phyloP scores from a whole-genome alignment of 2,888 invertebrate species.

The Pemphredon lugubris region DNA sequence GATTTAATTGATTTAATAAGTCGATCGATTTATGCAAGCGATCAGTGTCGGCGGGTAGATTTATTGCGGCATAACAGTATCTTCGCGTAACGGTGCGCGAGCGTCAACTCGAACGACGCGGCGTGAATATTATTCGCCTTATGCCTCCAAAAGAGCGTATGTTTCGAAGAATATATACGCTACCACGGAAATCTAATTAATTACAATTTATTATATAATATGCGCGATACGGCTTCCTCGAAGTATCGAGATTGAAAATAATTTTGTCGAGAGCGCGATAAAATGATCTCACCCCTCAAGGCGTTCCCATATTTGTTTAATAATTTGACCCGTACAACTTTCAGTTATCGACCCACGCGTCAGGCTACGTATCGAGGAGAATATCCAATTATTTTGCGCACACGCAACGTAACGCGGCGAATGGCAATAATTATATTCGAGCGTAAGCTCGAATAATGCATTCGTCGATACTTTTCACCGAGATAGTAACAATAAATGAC shows the following conservation, averaged over 20 bases:
- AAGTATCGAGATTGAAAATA: too few relatives aligned
- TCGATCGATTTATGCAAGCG: conserved; percentile 64
- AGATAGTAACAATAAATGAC: conserved; percentile 35
- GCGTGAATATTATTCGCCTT: conserved; percentile 21
- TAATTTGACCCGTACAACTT: too few relatives aligned
- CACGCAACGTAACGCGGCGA: conserved; percentile 8
- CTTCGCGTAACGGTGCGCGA: conserved; percentile 50
- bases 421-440: conserved; percentile 17
- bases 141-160: conserved; percentile 6
- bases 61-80: conserved; percentile 55
- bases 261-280: too few relatives aligned
- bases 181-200: too few relatives aligned
- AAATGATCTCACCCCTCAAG: neutral
- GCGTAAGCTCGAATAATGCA: conserved; percentile 5
- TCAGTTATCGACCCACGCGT: too few relatives aligned
- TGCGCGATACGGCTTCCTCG: too few relatives aligned
- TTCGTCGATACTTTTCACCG: conserved; percentile 29
- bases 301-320: neutral
- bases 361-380: too few relatives aligned
- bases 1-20: conserved; percentile 68
- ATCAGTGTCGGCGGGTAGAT: conserved; percentile 59
- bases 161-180: too few relatives aligned
- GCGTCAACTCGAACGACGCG: conserved; percentile 22
- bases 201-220: too few relatives aligned
- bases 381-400: too few relatives aligned